These are phyloP conservation scores for Zenarchopterus dispar DNA, from an alignment of 2,797 vertebrate species.

Conservation along the genomic window DNA sequence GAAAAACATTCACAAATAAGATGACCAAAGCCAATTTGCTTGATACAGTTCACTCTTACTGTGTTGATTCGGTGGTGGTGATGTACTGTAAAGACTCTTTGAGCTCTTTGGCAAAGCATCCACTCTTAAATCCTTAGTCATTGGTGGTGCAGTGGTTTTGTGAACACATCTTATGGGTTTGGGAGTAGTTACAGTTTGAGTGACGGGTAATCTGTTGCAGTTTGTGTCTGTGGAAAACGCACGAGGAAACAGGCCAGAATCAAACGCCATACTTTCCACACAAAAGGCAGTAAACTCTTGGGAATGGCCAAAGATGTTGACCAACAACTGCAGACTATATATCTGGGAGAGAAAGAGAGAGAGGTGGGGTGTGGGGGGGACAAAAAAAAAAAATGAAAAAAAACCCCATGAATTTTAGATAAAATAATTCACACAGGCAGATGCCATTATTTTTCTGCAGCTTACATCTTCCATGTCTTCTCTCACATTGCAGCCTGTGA, in stretches of 20 bases:
- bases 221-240: not conserved
- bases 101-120: not conserved
- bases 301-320: not conserved
- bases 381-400: not conserved
- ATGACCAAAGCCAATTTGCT: not conserved
- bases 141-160: not conserved
- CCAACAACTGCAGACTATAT: slow-evolving; percentile 44
- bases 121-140: too few species aligned
- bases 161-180: not conserved
- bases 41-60: slow-evolving; percentile 23
- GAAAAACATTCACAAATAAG: too few species aligned
- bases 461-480: slow-evolving; percentile 19
- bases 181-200: too few species aligned
- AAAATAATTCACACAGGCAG: not conserved
- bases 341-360: slow-evolving; percentile 38
- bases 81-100: too few species aligned
- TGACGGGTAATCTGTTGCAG: not conserved
- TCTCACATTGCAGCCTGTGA: slow-evolving; percentile 58
- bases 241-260: not conserved
- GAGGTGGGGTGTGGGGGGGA: too few species aligned
- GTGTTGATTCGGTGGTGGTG: not conserved
- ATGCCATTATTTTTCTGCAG: not conserved
- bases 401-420: not conserved
- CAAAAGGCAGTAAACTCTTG: slow-evolving; percentile 36
- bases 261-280: not conserved